Evolutionary conservation across 2,113 vertebrate genomes (phyloP), one percentile per base, ranked within the genome.

Genomic region (Melanerpes aurifrons): DNA sequence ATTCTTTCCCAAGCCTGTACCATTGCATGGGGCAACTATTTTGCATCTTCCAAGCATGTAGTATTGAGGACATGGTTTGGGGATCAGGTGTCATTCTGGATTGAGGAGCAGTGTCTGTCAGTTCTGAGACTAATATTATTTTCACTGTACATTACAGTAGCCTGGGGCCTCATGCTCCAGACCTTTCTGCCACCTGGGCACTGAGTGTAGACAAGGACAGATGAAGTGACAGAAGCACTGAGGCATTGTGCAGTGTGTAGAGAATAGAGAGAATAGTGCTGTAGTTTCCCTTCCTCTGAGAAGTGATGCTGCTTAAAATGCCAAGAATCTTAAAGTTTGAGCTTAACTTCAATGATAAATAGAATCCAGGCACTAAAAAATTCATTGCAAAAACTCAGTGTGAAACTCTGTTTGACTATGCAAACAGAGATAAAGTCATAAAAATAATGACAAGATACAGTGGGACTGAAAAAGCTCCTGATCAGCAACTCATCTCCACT

Each of bases 391-490:
- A 86, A 67, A 32, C 86, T 89, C 64, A 50, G 26, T 67, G 18
- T 67, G 77, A 87, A 88, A 72, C 63, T 86, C 56, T 76, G 12
- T 77, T 92, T 83, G 74, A 28, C 85, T 91, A 29, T 40, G 69
- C 73, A 93, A 92, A 73, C 50, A 48, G 18, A 85, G 72, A 89
- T 10, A 83, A 78, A 91, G 58, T 78, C 32, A 66, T 95, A 77
- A 87, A 91, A 91, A 85, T 68, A 86, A 87, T 66, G 37, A 89
- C 84, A 94, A 87, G 82, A 77, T 77, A 10, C 53, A 83, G 47
- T 22, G 75, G 54, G 82, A 87, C 91, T 77, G 79, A 83, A 89
- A 92, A 89, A 94, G 28, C 82, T 94, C 57, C 61, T 83, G 71
- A 86, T 93, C 93, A 95, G 85, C 72, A 91, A 35, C 72, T 94